phyloP scores from a whole-genome alignment of 2,797 vertebrate genomes.

The Typhlichthys subterraneus region DNA sequence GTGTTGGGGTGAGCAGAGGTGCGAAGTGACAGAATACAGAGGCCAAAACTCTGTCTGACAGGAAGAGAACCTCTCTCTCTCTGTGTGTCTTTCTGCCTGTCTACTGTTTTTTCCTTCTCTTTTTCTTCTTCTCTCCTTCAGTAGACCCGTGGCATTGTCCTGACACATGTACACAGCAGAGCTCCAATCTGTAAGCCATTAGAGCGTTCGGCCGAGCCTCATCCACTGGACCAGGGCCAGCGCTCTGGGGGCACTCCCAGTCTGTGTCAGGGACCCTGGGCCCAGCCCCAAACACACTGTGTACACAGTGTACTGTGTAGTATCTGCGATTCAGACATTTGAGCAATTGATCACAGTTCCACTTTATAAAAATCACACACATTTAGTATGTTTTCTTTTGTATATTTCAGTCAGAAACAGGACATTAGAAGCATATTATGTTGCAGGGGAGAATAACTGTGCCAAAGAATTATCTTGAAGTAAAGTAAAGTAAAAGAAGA shows the following conservation, averaged over 20 bases:
- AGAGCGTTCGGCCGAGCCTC: slow-evolving; percentile 74
- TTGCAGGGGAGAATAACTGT: too few relatives aligned
- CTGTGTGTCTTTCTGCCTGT: slow-evolving; percentile 44
- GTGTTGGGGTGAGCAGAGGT: slow-evolving; percentile 17
- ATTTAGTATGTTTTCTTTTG: too few relatives aligned
- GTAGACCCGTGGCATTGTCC: slow-evolving; percentile 76
- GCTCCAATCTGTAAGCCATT: slow-evolving; percentile 93
- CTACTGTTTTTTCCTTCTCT: slow-evolving; percentile 70
- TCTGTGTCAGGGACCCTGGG: slow-evolving; percentile 50
- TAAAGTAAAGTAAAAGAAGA: too few relatives aligned
- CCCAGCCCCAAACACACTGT: neutral
- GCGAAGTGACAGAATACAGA: slow-evolving; percentile 86
- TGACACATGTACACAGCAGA: slow-evolving; percentile 81
- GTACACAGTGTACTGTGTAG: too few relatives aligned
- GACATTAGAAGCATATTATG: too few relatives aligned
- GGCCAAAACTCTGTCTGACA: slow-evolving; percentile 80
- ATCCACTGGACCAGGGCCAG: slow-evolving; percentile 85
- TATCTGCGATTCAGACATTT: too few relatives aligned
- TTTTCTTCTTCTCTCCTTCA: slow-evolving; percentile 32
- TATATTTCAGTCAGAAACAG: too few relatives aligned
- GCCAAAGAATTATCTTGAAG: too few relatives aligned
- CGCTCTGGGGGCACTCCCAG: slow-evolving; percentile 63
- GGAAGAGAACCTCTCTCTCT: slow-evolving; percentile 44
- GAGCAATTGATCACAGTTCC: too few relatives aligned
- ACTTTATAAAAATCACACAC: too few relatives aligned